Percentiles rank a stretch among this genome's conserved stretches.
Evolutionary conservation across 1,140 invertebrate genomes (phyloP).

Genomic region (Dreissena rostriformis): DNA sequence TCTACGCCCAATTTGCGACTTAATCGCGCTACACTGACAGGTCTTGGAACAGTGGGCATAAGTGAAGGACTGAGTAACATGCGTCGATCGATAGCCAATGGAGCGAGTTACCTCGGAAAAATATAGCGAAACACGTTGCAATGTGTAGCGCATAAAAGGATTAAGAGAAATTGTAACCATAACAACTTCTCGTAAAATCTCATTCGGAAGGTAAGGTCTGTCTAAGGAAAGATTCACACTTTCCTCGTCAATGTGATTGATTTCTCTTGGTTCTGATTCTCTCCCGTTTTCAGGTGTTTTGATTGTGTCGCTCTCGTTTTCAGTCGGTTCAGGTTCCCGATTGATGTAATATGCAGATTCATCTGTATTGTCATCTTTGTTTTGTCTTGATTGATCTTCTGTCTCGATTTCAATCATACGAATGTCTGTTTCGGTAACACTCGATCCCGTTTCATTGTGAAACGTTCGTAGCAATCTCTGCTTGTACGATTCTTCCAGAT

Average conservation of each 20-base stretch:
- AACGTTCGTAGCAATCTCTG: not conserved
- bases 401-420: not conserved
- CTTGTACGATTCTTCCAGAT: not conserved
- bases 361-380: not conserved
- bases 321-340: not conserved
- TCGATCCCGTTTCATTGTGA: not conserved
- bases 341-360: not conserved
- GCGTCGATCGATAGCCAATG: not conserved
- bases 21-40: not conserved
- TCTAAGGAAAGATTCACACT: not conserved
- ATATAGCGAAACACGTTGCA: slow-evolving; percentile 1
- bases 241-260: not conserved
- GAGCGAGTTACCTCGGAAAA: not conserved
- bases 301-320: not conserved
- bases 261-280: not conserved
- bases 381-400: not conserved
- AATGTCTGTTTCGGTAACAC: not conserved
- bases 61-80: not conserved
- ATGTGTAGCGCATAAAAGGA: slow-evolving; percentile 8
- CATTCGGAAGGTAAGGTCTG: not conserved
- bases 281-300: not conserved
- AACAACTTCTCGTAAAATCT: not conserved
- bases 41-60: not conserved
- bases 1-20: not conserved
- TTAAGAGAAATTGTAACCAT: too few relatives aligned